Conservation (phyloP, 2,797 vertebrate species). For the Argentina silus region DNA sequence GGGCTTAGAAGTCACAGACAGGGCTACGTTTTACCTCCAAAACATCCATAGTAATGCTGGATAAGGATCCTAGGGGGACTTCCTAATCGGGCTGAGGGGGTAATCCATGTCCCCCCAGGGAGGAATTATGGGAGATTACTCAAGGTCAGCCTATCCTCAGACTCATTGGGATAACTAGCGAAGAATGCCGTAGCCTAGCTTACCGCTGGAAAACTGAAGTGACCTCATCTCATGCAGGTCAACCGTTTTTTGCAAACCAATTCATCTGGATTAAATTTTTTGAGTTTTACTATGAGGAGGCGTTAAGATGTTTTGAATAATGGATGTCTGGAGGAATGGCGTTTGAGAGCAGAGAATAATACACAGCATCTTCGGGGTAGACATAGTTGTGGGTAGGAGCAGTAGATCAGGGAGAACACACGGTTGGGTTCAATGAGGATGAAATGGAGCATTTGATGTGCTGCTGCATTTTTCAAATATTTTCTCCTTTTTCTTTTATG, state of each 20-base stretch:
- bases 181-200: background rate
- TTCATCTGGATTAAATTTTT: slow-evolving; percentile 24
- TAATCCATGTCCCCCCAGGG: slow-evolving; percentile 26
- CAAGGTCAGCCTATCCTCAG: slow-evolving; percentile 30
- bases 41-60: slow-evolving; percentile 58
- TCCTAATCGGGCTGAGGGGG: slow-evolving; percentile 48
- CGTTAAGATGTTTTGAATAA: slow-evolving; percentile 14
- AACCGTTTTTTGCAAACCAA: slow-evolving; percentile 11
- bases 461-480: slow-evolving; percentile 23
- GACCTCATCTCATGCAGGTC: slow-evolving; percentile 7
- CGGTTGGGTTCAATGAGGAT: slow-evolving; percentile 14
- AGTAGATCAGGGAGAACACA: too few species aligned
- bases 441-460: slow-evolving; percentile 42
- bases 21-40: slow-evolving; percentile 41
- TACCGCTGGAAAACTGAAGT: slow-evolving; percentile 10
- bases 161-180: background rate
- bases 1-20: slow-evolving; percentile 16
- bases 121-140: slow-evolving; percentile 21
- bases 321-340: slow-evolving; percentile 16
- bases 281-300: slow-evolving; percentile 8
- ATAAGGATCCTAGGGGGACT: slow-evolving; percentile 34
- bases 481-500: slow-evolving; percentile 14
- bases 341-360: background rate
- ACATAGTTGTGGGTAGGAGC: background rate
- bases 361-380: background rate